Evolutionary conservation across 2,888 invertebrate genomes (phyloP), one percentile per base, ranked within the genome.

Genomic region (Siphlonurus alternatus): DNA sequence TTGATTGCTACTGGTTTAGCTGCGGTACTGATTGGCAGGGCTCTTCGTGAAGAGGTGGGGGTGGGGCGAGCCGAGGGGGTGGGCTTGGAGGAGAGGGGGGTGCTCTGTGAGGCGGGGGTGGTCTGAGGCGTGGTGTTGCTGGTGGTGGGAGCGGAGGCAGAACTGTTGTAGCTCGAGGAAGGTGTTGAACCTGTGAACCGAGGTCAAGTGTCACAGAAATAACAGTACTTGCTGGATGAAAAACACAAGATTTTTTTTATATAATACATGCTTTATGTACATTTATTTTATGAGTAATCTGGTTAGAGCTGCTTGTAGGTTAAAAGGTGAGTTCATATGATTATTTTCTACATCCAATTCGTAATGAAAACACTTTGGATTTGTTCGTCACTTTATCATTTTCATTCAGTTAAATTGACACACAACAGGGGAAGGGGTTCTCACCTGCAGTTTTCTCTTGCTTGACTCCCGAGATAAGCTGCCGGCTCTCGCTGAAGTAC

Each of bases 401-500:
- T 38, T 38, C 15, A n/a, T n/a, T n/a, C n/a, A n/a, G n/a, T n/a
- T n/a, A n/a, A n/a, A n/a, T n/a, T n/a, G n/a, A n/a, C n/a, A n/a
- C n/a, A n/a, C n/a, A n/a, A n/a, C n/a, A n/a, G n/a, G n/a, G n/a
- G n/a, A n/a, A n/a, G n/a, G n/a, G n/a, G n/a, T n/a, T n/a, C n/a
- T n/a, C n/a, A n/a, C n/a, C n/a, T n/a, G n/a, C n/a, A n/a, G n/a
- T n/a, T 56, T n/a, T 22, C 56, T 56, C 56, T n/a, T 56, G 56
- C 22, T 56, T 56, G 22, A 22, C 56, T 10, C 56, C 56, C 7
- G 56, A 18, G 22, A 56, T 56, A n/a, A 56, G 7, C n/a, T 20
- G n/a, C n/a, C 56, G n/a, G 56, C 56, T 56, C 56, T 56, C 56
- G 20, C 19, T 56, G 56, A 10, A 56, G 56, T 56, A 56, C n/a